phyloP scores from a whole-genome alignment of 2,888 invertebrate species.

The Cybosia mesomella region DNA sequence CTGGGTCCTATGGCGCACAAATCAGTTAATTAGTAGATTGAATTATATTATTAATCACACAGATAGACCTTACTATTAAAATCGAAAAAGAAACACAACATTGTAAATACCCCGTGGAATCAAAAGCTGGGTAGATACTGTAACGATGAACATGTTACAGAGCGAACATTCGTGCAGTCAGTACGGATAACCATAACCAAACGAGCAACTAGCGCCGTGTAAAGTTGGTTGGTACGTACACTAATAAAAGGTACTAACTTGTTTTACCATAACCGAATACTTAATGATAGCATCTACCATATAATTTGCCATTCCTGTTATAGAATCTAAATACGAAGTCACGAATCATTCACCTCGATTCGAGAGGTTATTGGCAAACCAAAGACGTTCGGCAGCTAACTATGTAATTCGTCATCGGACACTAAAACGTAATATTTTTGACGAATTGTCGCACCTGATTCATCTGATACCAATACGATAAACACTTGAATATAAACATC shows the following conservation, averaged over 20 bases:
- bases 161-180: no score
- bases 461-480: constrained; percentile 17
- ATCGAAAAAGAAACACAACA: no score
- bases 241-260: neutral
- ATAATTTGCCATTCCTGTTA: constrained; percentile 54
- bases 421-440: constrained; percentile 64
- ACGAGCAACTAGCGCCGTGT: no score
- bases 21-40: no score
- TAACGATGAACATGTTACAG: no score
- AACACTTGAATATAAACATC: constrained; percentile 32
- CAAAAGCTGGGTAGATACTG: no score
- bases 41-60: no score
- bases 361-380: constrained; percentile 57
- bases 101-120: no score
- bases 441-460: constrained; percentile 53
- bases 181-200: no score
- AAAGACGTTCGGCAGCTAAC: constrained; percentile 64
- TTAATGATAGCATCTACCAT: constrained; percentile 18
- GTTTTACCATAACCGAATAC: constrained; percentile 16
- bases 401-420: constrained; percentile 62
- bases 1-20: no score
- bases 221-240: neutral
- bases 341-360: constrained; percentile 63
- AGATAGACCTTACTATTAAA: no score
- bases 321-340: constrained; percentile 55